A percentile compares a stretch with the other conserved stretches of the same genome.
Evolutionary conservation across 2,888 invertebrate genomes (phyloP).

Genomic region (Mongoloraphidia duomilia): DNA sequence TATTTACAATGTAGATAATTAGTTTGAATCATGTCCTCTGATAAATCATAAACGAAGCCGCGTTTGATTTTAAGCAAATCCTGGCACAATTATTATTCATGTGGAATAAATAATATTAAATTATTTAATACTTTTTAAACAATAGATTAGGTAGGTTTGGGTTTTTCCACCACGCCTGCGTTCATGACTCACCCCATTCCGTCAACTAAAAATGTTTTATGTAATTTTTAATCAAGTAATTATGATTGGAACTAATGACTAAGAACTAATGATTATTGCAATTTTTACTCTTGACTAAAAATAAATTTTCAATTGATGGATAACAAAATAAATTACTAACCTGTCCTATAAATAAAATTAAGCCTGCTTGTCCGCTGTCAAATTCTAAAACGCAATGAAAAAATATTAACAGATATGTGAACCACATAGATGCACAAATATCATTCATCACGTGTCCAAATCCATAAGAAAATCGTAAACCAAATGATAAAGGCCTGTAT

Average conservation of each 20-base stretch:
- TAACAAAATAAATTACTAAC: conserved; percentile 45
- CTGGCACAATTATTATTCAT: too few relatives aligned
- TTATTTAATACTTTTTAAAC: too few relatives aligned
- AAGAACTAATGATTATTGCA: not conserved
- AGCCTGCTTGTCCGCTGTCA: conserved; percentile 40
- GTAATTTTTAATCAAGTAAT: not conserved
- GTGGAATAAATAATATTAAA: too few relatives aligned
- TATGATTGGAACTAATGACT: too few relatives aligned
- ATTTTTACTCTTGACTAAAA: not conserved
- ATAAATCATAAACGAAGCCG: too few relatives aligned
- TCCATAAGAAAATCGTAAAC: conserved; percentile 43
- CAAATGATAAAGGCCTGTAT: conserved; percentile 28
- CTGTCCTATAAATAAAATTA: conserved; percentile 68
- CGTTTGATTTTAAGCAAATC: too few relatives aligned
- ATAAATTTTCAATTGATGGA: not conserved
- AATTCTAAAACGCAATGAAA: conserved; percentile 49
- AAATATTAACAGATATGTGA: conserved; percentile 79
- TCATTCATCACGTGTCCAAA: conserved; percentile 87
- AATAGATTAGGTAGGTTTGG: conserved; percentile 33
- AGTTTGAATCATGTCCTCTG: too few relatives aligned
- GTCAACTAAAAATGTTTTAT: not conserved
- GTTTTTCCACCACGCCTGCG: too few relatives aligned
- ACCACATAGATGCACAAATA: conserved; percentile 91
- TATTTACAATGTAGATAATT: too few relatives aligned
- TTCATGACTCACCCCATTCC: conserved; percentile 21